Conservation (phyloP, 2,888 invertebrate genomes). For the Holacanthella duospinosa region DNA sequence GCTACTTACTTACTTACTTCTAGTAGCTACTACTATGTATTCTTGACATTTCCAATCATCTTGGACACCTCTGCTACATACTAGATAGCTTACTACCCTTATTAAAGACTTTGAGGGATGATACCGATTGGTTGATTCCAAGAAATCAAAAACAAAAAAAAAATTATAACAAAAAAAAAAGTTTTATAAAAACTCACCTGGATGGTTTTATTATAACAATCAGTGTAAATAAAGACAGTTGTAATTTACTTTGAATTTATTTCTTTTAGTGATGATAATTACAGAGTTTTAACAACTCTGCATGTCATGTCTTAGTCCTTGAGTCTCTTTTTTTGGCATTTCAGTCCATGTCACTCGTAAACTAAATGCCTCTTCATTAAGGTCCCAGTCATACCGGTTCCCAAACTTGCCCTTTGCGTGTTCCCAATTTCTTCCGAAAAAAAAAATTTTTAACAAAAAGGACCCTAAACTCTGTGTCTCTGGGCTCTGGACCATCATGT, state of each 20-base stretch:
- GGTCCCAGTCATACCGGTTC: not conserved
- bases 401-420: not conserved
- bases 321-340: not conserved
- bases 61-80: no score
- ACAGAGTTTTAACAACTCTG: not conserved
- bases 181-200: not conserved
- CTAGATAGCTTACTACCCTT: no score
- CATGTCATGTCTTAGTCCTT: not conserved
- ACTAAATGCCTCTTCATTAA: conserved; percentile 3
- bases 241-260: not conserved
- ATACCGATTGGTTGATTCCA: no score
- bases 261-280: conserved; percentile 3
- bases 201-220: not conserved
- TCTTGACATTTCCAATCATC: no score
- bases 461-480: no score
- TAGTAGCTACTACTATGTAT: no score
- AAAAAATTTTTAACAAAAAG: not conserved
- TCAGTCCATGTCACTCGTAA: conserved; percentile 3
- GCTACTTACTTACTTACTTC: no score
- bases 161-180: not conserved
- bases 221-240: not conserved
- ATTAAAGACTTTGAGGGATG: no score
- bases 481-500: no score
- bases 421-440: not conserved
- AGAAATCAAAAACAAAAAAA: not conserved